phyloP scores from a whole-genome alignment of 2,113 vertebrate species.

The Eulacestoma nigropectus region DNA sequence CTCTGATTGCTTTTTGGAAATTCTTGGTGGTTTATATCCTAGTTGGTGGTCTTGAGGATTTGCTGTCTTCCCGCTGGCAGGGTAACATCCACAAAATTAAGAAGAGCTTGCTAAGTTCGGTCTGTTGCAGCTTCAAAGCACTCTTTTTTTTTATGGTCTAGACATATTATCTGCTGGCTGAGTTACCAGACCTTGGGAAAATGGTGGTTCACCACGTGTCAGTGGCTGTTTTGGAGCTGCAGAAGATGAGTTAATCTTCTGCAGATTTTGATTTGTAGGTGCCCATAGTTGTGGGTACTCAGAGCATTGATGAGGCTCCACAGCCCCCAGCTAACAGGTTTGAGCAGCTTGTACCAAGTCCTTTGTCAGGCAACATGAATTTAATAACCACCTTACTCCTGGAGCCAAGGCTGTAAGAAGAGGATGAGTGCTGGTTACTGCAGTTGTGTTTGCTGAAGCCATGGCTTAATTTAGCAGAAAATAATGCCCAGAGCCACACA shows the following conservation, averaged over 20 bases:
- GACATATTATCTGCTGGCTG: not conserved
- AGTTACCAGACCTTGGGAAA: constrained; percentile 32
- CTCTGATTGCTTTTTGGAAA: not conserved
- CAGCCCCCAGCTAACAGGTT: not conserved
- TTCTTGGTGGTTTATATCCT: not conserved
- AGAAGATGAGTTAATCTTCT: constrained; percentile 10
- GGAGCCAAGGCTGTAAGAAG: not conserved
- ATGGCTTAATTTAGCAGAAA: not conserved
- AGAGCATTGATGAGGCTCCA: not conserved
- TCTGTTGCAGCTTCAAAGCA: not conserved
- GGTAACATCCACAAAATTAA: not conserved
- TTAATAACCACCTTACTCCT: not conserved
- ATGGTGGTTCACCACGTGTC: not conserved
- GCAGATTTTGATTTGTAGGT: not conserved
- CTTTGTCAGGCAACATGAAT: not conserved
- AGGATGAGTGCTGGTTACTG: not conserved
- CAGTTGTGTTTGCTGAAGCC: not conserved
- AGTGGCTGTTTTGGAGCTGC: not conserved
- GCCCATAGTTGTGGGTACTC: not conserved
- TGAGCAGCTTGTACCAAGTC: not conserved
- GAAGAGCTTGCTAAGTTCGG: not conserved
- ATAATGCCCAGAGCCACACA: not conserved
- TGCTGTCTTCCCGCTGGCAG: not conserved
- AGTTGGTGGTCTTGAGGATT: not conserved
- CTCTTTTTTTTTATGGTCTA: not conserved